phyloP scores from a whole-genome alignment of 2,888 invertebrate genomes.

The Conus canariensis region DNA sequence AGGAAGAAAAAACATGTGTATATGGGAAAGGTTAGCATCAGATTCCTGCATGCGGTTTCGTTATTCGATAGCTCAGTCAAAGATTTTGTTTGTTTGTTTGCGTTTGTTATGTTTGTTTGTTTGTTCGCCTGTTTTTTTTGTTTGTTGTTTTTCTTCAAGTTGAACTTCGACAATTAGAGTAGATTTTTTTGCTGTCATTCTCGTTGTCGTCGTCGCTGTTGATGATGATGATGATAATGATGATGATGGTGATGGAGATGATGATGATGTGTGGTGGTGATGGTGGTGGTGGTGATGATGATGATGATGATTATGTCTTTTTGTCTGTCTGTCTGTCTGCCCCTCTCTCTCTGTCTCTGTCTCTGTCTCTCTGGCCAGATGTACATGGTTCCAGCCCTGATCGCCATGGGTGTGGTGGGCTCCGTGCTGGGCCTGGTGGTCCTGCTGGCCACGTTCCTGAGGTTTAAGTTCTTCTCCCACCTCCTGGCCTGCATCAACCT shows the following conservation, averaged over 20 bases:
- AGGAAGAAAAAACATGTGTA: too few species aligned
- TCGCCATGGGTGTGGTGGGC: conserved; percentile 55
- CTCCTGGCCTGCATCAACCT: conserved; percentile 61
- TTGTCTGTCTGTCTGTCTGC: neutral
- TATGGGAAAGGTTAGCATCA: too few species aligned
- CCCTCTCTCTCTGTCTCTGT: neutral
- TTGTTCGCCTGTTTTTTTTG: too few species aligned
- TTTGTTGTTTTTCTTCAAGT: neutral
- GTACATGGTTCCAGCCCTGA: conserved; percentile 58
- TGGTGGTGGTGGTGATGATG: too few species aligned
- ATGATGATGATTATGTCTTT: neutral
- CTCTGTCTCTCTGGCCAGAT: conserved; percentile 39
- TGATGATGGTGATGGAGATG: too few species aligned
- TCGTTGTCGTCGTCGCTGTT: neutral
- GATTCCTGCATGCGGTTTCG: too few species aligned
- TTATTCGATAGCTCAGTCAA: too few species aligned
- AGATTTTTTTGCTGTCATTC: neutral
- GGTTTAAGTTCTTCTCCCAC: conserved; percentile 62
- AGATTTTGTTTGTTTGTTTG: neutral
- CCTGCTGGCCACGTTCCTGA: conserved; percentile 57
- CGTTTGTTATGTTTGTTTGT: too few species aligned
- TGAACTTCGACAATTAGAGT: too few species aligned
- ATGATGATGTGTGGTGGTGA: too few species aligned
- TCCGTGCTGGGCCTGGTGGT: conserved; percentile 55
- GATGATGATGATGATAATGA: neutral